A percentile compares a stretch with the other conserved stretches of the same genome.
Evolutionary conservation across 2,888 invertebrate species (phyloP).

Genomic region (Drosophila meridionalis): DNA sequence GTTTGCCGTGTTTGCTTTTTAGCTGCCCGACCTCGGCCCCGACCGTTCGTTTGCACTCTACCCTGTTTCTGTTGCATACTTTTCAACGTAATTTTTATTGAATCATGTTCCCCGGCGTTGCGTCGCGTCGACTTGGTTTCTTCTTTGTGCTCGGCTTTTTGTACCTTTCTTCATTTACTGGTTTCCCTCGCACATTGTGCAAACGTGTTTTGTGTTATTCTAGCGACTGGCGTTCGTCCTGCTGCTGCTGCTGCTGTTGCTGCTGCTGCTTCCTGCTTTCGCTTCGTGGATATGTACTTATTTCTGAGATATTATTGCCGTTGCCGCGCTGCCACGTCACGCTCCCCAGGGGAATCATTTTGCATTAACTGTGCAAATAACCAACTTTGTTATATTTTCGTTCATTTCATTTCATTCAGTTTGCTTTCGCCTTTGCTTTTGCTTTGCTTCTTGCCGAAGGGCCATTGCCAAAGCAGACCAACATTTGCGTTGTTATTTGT

Average conservation of each 20-base stretch:
- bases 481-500: slow-evolving; percentile 60
- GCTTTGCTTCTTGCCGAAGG: slow-evolving; percentile 31
- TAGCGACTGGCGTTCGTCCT: slow-evolving; percentile 16
- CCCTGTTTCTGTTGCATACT: slow-evolving; percentile 68
- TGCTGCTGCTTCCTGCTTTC: slow-evolving; percentile 20
- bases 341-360: slow-evolving; percentile 75
- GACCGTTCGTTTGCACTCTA: slow-evolving; percentile 11
- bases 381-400: slow-evolving; percentile 79
- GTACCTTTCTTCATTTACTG: slow-evolving; percentile 50
- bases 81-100: slow-evolving; percentile 78
- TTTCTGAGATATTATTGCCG: slow-evolving; percentile 61
- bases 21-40: slow-evolving; percentile 2
- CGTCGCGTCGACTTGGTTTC: slow-evolving; percentile 34
- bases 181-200: slow-evolving; percentile 47
- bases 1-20: slow-evolving; percentile 50
- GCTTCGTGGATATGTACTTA: slow-evolving; percentile 35
- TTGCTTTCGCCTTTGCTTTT: slow-evolving; percentile 38
- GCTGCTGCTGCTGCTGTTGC: slow-evolving; percentile 3
- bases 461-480: slow-evolving; percentile 39
- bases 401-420: slow-evolving; percentile 74
- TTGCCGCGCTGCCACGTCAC: slow-evolving; percentile 36
- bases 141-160: slow-evolving; percentile 28
- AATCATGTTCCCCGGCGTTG: slow-evolving; percentile 66
- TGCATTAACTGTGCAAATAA: slow-evolving; percentile 81
- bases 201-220: slow-evolving; percentile 45